phyloP scores from a whole-genome alignment of 2,113 vertebrate genomes.

The Collichthys lucidus region DNA sequence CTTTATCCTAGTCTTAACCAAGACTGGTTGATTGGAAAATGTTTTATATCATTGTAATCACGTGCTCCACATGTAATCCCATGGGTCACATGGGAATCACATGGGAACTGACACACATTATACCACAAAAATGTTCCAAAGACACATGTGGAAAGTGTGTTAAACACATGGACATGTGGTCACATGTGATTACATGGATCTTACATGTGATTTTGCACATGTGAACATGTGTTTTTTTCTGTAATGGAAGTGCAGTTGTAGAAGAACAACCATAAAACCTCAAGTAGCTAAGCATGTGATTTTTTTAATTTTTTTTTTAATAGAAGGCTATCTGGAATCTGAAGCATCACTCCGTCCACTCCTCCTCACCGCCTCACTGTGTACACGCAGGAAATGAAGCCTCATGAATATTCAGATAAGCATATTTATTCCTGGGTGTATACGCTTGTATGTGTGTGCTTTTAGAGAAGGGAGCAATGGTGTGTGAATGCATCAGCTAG shows the following conservation, averaged over 20 bases:
- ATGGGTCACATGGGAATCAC: too few relatives aligned
- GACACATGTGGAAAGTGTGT: too few relatives aligned
- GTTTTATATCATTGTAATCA: too few relatives aligned
- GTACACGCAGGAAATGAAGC: slow-evolving; percentile 35
- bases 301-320: not conserved
- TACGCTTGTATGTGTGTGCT: not conserved
- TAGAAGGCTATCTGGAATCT: not conserved
- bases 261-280: not conserved
- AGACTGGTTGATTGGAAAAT: too few relatives aligned
- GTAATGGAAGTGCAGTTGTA: not conserved
- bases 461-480: not conserved
- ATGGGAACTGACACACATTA: too few relatives aligned
- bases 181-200: too few relatives aligned
- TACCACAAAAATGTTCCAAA: too few relatives aligned
- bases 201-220: too few relatives aligned
- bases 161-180: too few relatives aligned
- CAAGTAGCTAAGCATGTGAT: not conserved
- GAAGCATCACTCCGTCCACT: not conserved
- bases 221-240: too few relatives aligned
- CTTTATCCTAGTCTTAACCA: not conserved
- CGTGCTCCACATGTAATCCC: too few relatives aligned
- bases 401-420: slow-evolving; percentile 46
- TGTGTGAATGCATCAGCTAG: slow-evolving; percentile 13
- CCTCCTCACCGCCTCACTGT: not conserved
- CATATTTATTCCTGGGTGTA: not conserved